A percentile compares a stretch with the other conserved stretches of the same genome.
phyloP scores from a whole-genome alignment of 2,888 invertebrate genomes.

The Ganaspis brasiliensis region DNA sequence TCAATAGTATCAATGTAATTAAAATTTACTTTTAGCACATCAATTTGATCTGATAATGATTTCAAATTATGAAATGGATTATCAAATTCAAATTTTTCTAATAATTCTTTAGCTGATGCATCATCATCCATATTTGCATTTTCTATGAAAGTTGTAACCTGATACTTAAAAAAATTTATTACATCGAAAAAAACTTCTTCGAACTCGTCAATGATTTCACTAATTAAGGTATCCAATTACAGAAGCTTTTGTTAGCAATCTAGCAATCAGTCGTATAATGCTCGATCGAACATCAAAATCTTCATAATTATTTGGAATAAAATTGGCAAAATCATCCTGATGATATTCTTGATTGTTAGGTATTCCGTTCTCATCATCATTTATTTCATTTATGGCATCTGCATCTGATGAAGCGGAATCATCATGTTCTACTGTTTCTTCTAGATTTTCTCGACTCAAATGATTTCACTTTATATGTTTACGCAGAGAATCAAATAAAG shows the following conservation, averaged over 20 bases:
- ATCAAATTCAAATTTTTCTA: conserved; percentile 40
- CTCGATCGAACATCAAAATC: no score
- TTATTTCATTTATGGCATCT: neutral
- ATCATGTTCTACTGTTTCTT: neutral
- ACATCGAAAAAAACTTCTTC: conserved; percentile 42
- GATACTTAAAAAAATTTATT: conserved; percentile 23
- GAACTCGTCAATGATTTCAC: conserved; percentile 42
- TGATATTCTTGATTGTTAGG: no score
- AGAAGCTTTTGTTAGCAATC: conserved; percentile 33
- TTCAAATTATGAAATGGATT: conserved; percentile 54
- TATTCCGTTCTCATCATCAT: neutral
- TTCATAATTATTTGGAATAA: no score
- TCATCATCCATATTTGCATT: conserved; percentile 35
- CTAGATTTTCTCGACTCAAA: conserved; percentile 14
- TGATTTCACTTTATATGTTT: conserved; percentile 27
- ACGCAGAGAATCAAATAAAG: conserved; percentile 37
- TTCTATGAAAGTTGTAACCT: conserved; percentile 12
- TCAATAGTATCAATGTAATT: conserved; percentile 51
- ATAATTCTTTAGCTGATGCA: conserved; percentile 12
- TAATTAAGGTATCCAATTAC: conserved; percentile 35
- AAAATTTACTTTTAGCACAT: conserved; percentile 46
- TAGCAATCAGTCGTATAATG: conserved; percentile 42
- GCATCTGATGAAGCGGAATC: no score
- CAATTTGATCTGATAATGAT: conserved; percentile 51
- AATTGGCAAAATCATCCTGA: no score